Evolutionary conservation across 2,113 vertebrate species (phyloP).

Genomic region (Dendropsophus ebraccatus): DNA sequence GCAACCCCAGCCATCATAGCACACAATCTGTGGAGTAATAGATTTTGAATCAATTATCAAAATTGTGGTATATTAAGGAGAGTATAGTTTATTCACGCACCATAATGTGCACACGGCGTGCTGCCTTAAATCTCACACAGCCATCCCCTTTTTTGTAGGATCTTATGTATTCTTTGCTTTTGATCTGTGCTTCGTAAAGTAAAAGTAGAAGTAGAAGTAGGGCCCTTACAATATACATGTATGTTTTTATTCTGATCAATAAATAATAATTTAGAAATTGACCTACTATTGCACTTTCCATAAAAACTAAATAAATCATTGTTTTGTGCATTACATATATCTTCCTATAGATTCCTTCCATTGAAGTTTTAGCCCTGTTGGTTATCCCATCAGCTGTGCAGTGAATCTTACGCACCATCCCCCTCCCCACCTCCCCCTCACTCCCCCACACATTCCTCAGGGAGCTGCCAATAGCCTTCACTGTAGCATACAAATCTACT

Average conservation of each 20-base stretch:
- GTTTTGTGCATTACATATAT: background rate
- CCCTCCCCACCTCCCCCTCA: background rate
- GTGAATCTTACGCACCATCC: conserved; percentile 18
- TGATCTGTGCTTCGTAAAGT: no score
- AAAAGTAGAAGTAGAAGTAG: no score
- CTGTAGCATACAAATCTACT: conserved; percentile 15
- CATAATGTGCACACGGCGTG: no score
- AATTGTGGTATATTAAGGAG: no score
- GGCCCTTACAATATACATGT: background rate
- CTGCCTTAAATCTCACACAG: no score
- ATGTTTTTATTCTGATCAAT: background rate
- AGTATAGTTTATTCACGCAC: no score
- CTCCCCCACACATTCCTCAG: conserved; percentile 45
- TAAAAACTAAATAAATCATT: background rate
- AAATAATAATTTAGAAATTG: background rate
- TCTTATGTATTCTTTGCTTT: no score
- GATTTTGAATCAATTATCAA: no score
- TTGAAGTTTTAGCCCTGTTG: background rate
- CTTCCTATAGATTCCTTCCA: background rate
- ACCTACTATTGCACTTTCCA: background rate
- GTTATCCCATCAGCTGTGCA: conserved; percentile 31
- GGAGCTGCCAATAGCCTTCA: conserved; percentile 31
- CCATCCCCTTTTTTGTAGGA: no score
- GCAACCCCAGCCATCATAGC: no score
- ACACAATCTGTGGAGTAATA: no score